A percentile compares a stretch with the other conserved stretches of the same genome.
phyloP scores from a whole-genome alignment of 2,113 vertebrate species.

The Panurus biarmicus region DNA sequence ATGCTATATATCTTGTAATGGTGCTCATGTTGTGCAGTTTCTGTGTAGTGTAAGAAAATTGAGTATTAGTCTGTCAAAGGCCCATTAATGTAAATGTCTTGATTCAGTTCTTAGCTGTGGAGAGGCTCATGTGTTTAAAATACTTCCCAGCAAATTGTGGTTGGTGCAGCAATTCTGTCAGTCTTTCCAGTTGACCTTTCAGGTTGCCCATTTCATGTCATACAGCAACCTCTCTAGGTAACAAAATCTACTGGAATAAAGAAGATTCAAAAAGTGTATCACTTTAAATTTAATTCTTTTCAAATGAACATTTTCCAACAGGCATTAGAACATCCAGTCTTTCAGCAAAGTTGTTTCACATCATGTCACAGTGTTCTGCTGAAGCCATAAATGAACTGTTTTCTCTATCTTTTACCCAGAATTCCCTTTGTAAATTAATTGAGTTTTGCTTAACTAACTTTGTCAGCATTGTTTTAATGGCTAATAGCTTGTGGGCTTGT shows the following conservation, averaged over 20 bases:
- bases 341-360: not conserved
- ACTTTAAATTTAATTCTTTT: not conserved
- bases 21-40: conserved; percentile 14
- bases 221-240: not conserved
- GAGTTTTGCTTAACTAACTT: not conserved
- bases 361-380: not conserved
- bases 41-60: not conserved
- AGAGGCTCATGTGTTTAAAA: not conserved
- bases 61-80: conserved; percentile 1
- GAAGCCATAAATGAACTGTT: not conserved
- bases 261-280: not conserved
- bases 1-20: conserved; percentile 18
- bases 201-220: not conserved
- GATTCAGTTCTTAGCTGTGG: not conserved
- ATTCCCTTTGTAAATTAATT: not conserved
- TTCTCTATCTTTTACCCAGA: not conserved
- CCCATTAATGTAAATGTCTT: conserved; percentile 19
- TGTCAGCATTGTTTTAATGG: not conserved
- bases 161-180: not conserved
- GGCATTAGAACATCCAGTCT: not conserved
- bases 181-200: conserved; percentile 12
- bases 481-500: not conserved
- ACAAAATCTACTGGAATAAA: not conserved
- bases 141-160: not conserved
- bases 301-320: not conserved